phyloP scores from a whole-genome alignment of 2,113 vertebrate species.

The Hippocampus zosterae region DNA sequence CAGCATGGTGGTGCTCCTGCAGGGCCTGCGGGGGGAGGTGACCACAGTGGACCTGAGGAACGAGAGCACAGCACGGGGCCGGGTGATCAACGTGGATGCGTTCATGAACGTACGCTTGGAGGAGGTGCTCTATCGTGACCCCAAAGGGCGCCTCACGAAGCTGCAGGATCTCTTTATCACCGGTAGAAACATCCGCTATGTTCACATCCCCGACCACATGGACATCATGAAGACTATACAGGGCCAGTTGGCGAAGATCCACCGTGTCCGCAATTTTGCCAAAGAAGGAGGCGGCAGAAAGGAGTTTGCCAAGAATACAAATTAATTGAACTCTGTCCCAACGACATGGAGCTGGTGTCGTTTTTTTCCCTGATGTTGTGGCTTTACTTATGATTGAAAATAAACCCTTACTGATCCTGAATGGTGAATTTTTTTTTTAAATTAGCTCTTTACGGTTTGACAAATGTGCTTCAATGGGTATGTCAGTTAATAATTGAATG shows the following conservation, averaged over 20 bases:
- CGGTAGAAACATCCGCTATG: conserved; percentile 87
- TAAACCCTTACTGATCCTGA: not conserved
- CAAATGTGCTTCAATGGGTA: too few species aligned
- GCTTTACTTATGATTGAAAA: not conserved
- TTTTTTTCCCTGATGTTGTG: not conserved
- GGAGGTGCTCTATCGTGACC: conserved; percentile 79
- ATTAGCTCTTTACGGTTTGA: too few species aligned
- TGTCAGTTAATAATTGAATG: too few species aligned
- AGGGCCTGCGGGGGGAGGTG: conserved; percentile 82
- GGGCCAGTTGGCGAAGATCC: conserved; percentile 82
- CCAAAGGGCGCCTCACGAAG: conserved; percentile 60
- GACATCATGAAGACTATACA: conserved; percentile 85
- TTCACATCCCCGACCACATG: conserved; percentile 88
- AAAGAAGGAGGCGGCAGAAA: conserved; percentile 72
- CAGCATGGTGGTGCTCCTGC: conserved; percentile 91
- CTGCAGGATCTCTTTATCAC: conserved; percentile 88
- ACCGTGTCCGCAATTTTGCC: conserved; percentile 80
- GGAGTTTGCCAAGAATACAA: conserved; percentile 72
- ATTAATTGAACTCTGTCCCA: conserved; percentile 16
- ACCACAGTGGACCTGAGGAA: conserved; percentile 91
- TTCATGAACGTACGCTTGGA: conserved; percentile 93
- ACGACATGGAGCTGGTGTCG: not conserved
- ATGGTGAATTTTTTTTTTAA: too few species aligned
- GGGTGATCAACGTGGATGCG: conserved; percentile 86
- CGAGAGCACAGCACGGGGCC: conserved; percentile 82